A percentile compares a stretch with the other conserved stretches of the same genome.
Evolutionary conservation across 2,113 vertebrate species (phyloP).

Genomic region (Cacatua alba): DNA sequence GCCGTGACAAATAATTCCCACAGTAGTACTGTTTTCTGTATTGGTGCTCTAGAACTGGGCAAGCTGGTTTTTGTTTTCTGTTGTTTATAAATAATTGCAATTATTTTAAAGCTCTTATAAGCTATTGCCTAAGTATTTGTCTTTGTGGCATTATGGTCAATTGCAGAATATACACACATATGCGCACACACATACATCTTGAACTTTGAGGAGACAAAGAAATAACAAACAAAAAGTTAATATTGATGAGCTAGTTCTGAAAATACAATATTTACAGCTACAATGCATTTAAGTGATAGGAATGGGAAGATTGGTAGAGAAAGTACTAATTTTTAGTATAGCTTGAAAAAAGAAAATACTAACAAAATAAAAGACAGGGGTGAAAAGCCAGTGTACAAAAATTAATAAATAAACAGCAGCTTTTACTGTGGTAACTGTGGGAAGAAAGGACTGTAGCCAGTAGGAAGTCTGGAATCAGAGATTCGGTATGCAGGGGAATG

Average conservation of each 20-base stretch:
- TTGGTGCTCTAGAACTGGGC: neutral
- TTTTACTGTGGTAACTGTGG: neutral
- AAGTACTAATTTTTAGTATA: neutral
- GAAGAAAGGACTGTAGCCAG: neutral
- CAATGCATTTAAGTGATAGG: neutral
- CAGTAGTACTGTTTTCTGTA: neutral
- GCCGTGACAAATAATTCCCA: neutral
- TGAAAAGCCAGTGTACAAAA: neutral
- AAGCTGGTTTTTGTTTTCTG: neutral
- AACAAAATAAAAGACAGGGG: neutral
- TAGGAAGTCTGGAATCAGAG: neutral
- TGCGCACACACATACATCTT: fast-evolving
- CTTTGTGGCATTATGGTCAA: neutral
- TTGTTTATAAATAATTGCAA: neutral
- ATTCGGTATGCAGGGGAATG: neutral
- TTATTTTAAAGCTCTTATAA: neutral
- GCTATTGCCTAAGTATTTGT: neutral
- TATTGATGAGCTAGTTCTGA: neutral
- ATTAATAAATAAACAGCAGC: neutral
- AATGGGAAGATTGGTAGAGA: neutral
- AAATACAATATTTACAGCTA: neutral
- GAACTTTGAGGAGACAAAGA: neutral
- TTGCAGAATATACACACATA: neutral
- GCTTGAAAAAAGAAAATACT: neutral
- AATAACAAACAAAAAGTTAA: neutral